Base-by-base conservation (phyloP, 2,797 vertebrate species). In the Gallinago stenura region DNA sequence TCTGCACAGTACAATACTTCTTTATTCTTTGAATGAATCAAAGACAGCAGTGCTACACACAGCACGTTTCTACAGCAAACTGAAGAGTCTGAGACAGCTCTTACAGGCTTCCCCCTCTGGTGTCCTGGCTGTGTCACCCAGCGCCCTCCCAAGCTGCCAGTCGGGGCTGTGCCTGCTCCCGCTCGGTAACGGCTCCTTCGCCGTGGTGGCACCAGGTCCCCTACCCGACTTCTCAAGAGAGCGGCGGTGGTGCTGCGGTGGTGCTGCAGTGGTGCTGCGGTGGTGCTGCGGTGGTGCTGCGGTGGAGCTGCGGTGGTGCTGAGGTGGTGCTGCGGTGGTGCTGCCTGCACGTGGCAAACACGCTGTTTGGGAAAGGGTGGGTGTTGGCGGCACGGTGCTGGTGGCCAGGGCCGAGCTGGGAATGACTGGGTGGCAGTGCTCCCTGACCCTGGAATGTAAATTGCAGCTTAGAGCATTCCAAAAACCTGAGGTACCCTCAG, bases 371-470 rank as follows among this genome's bases (percentile, higher is more conserved):
- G 28, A 65, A 45, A 84, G 75, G 24, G 57, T 66, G 15, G 45
- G 6, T 3, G 5, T 4, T 54, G 46, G 35, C n/a, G 54, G 4
- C n/a, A 51, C 10, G 69, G 35, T 75, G 57, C 61, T 33, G 7
- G 53, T 8, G 77, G 53, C 43, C 8, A 7, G 39, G 35, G 62
- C 65, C 76, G 69, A 90, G 88, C 76, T 69, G 58, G 14, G 9
- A 88, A 95, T 92, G 54, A 75, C 58, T 19, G 69, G 57, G 66
- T 70, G 83, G 66, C 62, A 94, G n/a, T 21, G 37, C 37, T 91
- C 65, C 30, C 57, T 79, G 69, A 54, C 57, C 35, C 26, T 76
- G 86, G 92, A 97, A 95, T 92, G 90, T 93, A 89, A 97, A 96
- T 95, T 91, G 62, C 88, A 76, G 58, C 46, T 91, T 90, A 88